Conservation (phyloP, 1,140 invertebrate genomes). For the Drosophila malerkotliana region DNA sequence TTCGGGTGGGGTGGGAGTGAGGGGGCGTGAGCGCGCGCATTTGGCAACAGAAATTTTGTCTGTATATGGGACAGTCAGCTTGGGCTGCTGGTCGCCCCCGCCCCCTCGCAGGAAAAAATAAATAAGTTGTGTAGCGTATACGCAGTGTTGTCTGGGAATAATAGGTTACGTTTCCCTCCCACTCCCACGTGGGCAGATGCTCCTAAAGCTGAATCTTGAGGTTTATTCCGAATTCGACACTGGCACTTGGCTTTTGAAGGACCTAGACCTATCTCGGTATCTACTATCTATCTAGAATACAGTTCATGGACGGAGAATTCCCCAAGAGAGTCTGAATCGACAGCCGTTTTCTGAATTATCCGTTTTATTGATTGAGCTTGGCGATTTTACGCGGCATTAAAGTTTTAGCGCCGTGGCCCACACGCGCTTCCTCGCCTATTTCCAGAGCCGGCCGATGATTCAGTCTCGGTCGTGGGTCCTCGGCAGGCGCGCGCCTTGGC, state of each 20-base stretch:
- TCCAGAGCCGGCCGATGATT: constrained; percentile 44
- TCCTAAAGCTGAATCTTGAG: not conserved
- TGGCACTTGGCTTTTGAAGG: not conserved
- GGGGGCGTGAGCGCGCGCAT: constrained; percentile 74
- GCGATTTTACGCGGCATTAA: constrained; percentile 73
- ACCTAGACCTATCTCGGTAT: too few species aligned
- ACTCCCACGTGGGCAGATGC: constrained; percentile 11
- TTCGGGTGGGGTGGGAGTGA: constrained; percentile 7
- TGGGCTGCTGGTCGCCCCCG: not conserved
- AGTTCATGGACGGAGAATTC: not conserved
- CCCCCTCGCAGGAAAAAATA: constrained; percentile 10
- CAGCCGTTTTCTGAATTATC: constrained; percentile 37
- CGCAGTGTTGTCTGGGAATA: constrained; percentile 64
- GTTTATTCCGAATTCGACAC: not conserved
- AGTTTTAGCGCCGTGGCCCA: constrained; percentile 64
- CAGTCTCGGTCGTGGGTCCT: constrained; percentile 18
- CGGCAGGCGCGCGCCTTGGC: constrained; percentile 63
- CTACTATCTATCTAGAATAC: too few species aligned
- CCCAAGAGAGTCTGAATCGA: constrained; percentile 67
- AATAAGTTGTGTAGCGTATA: constrained; percentile 59
- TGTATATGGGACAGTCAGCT: constrained; percentile 65
- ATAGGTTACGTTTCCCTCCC: constrained; percentile 39
- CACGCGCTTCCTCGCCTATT: constrained; percentile 64
- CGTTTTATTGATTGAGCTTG: constrained; percentile 58
- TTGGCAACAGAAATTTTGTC: constrained; percentile 70